phyloP scores from a whole-genome alignment of 2,888 invertebrate species.

The Drosophila longiperda region DNA sequence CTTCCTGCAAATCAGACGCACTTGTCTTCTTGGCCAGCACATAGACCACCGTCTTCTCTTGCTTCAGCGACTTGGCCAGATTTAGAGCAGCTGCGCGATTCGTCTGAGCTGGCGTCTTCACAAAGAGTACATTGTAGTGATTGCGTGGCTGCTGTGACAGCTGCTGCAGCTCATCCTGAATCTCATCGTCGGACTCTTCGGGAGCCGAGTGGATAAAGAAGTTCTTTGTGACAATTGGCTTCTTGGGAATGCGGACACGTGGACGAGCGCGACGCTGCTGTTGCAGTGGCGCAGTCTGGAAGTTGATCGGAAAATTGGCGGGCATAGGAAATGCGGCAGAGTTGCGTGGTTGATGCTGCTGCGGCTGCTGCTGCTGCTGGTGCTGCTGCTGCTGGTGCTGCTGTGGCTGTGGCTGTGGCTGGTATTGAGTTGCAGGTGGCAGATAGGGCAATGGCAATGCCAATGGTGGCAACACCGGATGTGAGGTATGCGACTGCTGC shows the following conservation, averaged over 20 bases:
- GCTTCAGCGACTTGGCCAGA: conserved; percentile 80
- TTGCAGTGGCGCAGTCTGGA: conserved; percentile 72
- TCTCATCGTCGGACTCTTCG: conserved; percentile 83
- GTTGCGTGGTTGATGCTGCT: conserved; percentile 24
- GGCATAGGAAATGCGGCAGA: conserved; percentile 70
- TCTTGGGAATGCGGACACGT: conserved; percentile 73
- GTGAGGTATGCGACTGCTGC: conserved; percentile 44
- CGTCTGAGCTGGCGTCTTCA: conserved; percentile 83
- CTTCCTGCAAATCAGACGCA: conserved; percentile 82
- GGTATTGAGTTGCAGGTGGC: conserved; percentile 57
- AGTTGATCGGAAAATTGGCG: conserved; percentile 62
- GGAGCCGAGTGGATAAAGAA: conserved; percentile 85
- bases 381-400: conserved; percentile 21
- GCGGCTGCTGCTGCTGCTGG: conserved; percentile 12
- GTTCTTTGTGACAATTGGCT: conserved; percentile 83
- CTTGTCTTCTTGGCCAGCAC: conserved; percentile 84
- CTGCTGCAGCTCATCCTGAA: conserved; percentile 81
- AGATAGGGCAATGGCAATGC: conserved; percentile 67
- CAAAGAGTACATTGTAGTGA: conserved; percentile 84
- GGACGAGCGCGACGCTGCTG: conserved; percentile 76
- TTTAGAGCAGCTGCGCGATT: conserved; percentile 81
- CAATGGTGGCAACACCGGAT: conserved; percentile 62
- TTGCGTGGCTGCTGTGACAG: conserved; percentile 81
- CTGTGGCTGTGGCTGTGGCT: conserved; percentile 16
- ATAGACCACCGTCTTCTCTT: conserved; percentile 85